These are phyloP conservation scores for Quadroppia sp. DNA, from an alignment of 2,888 invertebrate genomes.

Conservation along the genomic window DNA sequence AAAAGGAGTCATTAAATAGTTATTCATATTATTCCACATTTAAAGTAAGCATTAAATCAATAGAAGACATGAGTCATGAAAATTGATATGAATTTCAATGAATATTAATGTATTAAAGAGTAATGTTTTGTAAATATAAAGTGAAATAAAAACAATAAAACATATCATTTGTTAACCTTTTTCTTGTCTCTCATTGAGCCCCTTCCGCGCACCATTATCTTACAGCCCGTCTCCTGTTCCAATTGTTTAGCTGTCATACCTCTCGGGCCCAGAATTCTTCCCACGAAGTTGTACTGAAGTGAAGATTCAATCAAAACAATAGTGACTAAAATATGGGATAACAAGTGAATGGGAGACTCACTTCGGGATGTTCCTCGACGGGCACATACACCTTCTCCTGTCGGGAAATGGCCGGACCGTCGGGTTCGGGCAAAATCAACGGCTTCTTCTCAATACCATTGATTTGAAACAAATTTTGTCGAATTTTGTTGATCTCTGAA, in stretches of 20 bases:
- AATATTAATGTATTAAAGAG: background rate
- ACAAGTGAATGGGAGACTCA: conserved; percentile 67
- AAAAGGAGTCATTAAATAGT: background rate
- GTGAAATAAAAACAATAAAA: background rate
- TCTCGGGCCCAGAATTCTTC: conserved; percentile 96
- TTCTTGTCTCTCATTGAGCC: conserved; percentile 99
- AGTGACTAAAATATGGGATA: conserved; percentile 4
- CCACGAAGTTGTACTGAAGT: conserved; percentile 96
- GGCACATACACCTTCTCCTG: conserved; percentile 99
- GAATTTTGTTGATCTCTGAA: conserved; percentile 95
- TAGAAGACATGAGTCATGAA: conserved; percentile 8
- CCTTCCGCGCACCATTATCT: conserved; percentile 99
- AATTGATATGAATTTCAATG: background rate
- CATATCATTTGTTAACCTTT: conserved; percentile 66
- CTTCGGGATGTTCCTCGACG: conserved; percentile 99
- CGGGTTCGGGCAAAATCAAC: conserved; percentile 80
- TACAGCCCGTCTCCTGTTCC: conserved; percentile 99
- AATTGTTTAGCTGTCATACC: conserved; percentile 99
- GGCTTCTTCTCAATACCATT: conserved; percentile 95
- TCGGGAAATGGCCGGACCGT: conserved; percentile 82
- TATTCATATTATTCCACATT: background rate
- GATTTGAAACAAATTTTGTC: conserved; percentile 97
- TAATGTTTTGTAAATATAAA: background rate
- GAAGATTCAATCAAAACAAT: background rate
- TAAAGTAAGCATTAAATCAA: conserved; percentile 15